Evolutionary conservation across 1,140 invertebrate species (phyloP), one percentile per base, ranked within the genome.

Genomic region (Drosophila paulistorum): DNA sequence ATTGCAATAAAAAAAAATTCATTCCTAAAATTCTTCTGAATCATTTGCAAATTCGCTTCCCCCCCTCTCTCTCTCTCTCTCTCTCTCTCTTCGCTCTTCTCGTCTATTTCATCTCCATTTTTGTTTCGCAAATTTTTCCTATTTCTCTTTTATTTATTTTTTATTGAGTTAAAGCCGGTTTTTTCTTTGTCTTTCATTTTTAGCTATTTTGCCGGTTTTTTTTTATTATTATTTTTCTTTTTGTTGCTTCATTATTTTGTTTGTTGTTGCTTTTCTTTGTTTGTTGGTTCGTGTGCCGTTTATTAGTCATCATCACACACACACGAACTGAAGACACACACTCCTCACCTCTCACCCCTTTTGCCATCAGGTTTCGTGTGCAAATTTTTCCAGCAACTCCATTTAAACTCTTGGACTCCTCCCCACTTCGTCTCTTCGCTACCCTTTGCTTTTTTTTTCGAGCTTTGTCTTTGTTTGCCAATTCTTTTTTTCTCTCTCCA

Each of bases 141-240:
- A 23, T 58, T 62, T 20, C 17, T 48, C 20, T 62, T 57, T 30
- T 61, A 14, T 14, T 61, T 33, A 9, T 37, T 51, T 59, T 48
- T 48, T 60, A 61, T 60, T 77, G 70, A 48, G 62, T 72, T 82
- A 51, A 62, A 89, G 84, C 84, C 84, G 80, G 84, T 89, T 87
- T 84, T 79, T 80, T 78, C 84, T 87, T 87, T 87, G 83, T 89
- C 80, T 75, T 79, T 80, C 41, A 35, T 71, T 80, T 84, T 68
- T 63, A 76, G 64, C 75, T 81, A 86, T 86, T 86, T 86, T 70
- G 83, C 83, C 84, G 83, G 77, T 79, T 87, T 77, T 74, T 76
- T 83, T 62, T 77, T 39, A 45, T 48, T 48, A 2, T 48, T 17
- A 17, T 48, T 17, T 51, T 51, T 11, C 17, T 23, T 51, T 37